A percentile compares a stretch with the other conserved stretches of the same genome.
phyloP scores from a whole-genome alignment of 2,888 invertebrate species.

The Drosophila villosipedis region DNA sequence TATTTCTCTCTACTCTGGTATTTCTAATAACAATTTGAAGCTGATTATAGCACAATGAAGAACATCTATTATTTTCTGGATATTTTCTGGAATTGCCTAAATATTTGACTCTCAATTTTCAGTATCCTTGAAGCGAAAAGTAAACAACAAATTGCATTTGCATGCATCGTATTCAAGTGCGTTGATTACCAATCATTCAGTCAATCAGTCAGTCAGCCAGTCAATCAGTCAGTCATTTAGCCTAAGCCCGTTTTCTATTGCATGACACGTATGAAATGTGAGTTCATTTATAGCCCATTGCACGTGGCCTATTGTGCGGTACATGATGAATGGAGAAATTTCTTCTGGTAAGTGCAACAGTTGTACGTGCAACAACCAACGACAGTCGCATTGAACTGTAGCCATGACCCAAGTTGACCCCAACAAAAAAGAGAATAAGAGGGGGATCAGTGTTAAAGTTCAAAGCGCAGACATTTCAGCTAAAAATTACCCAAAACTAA shows the following conservation, averaged over 20 bases:
- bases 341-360: constrained; percentile 46
- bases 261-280: constrained; percentile 9
- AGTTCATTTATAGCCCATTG: constrained; percentile 40
- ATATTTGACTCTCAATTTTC: neutral
- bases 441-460: constrained; percentile 44
- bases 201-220: neutral
- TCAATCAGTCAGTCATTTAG: neutral
- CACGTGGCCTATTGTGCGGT: constrained; percentile 38
- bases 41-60: neutral
- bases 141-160: neutral
- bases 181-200: neutral
- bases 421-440: constrained; percentile 19
- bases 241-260: neutral
- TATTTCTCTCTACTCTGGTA: neutral
- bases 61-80: too few species aligned
- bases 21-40: neutral
- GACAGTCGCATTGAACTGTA: constrained; percentile 40
- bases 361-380: constrained; percentile 44
- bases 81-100: neutral
- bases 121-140: neutral
- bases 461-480: constrained; percentile 50
- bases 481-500: constrained; percentile 60
- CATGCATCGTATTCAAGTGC: neutral
- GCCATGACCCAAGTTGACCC: constrained; percentile 61
- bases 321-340: constrained; percentile 42